A percentile compares a stretch with the other conserved stretches of the same genome.
Conservation (phyloP, 2,797 vertebrate species). For the Xerus rutilus region DNA sequence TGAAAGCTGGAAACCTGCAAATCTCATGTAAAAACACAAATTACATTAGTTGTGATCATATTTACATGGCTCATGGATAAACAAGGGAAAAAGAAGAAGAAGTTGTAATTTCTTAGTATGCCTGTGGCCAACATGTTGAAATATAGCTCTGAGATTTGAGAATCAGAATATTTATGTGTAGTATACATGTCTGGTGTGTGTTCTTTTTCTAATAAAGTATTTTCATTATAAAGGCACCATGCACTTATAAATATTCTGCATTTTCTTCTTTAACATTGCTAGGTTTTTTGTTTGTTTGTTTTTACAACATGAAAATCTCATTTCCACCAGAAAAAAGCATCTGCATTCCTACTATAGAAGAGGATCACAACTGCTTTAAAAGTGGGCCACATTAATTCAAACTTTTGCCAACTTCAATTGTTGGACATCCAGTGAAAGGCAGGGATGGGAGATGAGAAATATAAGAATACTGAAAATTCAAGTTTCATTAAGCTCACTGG, state of each 20-base stretch:
- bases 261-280: slow-evolving; percentile 54
- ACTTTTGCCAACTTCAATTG: not conserved
- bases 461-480: slow-evolving; percentile 50
- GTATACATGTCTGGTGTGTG: not conserved
- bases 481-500: not conserved
- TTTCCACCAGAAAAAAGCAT: slow-evolving; percentile 68
- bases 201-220: slow-evolving; percentile 59
- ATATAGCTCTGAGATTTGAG: not conserved
- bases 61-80: not conserved
- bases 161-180: slow-evolving; percentile 63
- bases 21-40: not conserved
- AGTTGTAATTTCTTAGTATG: not conserved
- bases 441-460: slow-evolving; percentile 5
- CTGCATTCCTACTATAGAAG: slow-evolving; percentile 68
- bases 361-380: slow-evolving; percentile 60
- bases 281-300: slow-evolving; percentile 13
- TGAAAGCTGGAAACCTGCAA: not conserved
- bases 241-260: slow-evolving; percentile 58
- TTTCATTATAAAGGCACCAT: slow-evolving; percentile 14
- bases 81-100: not conserved
- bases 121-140: not conserved
- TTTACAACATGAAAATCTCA: slow-evolving; percentile 63
- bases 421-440: slow-evolving; percentile 14
- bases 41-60: not conserved
- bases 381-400: slow-evolving; percentile 50